phyloP scores from a whole-genome alignment of 2,888 invertebrate genomes.

The Lasioglossum lativentre region DNA sequence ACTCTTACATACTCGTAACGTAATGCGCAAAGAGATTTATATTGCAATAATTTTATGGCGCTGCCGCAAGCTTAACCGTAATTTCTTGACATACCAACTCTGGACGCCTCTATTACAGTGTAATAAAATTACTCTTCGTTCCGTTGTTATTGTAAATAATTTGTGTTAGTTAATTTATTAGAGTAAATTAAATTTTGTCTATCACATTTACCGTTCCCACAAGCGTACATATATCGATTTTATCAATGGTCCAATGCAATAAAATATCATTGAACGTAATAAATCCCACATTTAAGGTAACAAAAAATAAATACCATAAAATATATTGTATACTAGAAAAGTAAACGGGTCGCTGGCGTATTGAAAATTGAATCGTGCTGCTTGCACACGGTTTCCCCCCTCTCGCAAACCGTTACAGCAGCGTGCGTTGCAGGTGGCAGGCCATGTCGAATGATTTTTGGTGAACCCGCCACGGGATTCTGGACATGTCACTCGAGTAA shows the following conservation, averaged over 20 bases:
- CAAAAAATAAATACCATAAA: no score
- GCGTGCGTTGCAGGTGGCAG: constrained; percentile 47
- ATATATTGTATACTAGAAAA: neutral
- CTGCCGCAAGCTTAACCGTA: neutral
- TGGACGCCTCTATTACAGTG: no score
- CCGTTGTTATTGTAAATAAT: no score
- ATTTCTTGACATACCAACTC: neutral
- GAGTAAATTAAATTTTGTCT: no score
- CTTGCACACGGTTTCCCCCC: constrained; percentile 9
- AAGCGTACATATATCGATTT: no score
- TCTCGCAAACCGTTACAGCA: constrained; percentile 1
- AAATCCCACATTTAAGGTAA: no score
- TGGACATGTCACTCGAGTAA: constrained; percentile 57
- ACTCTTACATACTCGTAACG: neutral
- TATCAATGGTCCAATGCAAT: no score
- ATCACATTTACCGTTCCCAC: no score
- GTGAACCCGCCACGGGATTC: constrained; percentile 32
- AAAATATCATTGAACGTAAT: no score
- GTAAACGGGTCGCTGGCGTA: constrained; percentile 18
- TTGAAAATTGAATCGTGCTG: constrained; percentile 44
- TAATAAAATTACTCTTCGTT: no score
- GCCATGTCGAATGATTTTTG: constrained; percentile 44
- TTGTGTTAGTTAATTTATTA: no score
- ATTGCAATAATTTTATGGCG: neutral
- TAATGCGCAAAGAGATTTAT: neutral